These are phyloP conservation scores for Conus canariensis DNA, from an alignment of 2,888 invertebrate species.

Conservation along the genomic window DNA sequence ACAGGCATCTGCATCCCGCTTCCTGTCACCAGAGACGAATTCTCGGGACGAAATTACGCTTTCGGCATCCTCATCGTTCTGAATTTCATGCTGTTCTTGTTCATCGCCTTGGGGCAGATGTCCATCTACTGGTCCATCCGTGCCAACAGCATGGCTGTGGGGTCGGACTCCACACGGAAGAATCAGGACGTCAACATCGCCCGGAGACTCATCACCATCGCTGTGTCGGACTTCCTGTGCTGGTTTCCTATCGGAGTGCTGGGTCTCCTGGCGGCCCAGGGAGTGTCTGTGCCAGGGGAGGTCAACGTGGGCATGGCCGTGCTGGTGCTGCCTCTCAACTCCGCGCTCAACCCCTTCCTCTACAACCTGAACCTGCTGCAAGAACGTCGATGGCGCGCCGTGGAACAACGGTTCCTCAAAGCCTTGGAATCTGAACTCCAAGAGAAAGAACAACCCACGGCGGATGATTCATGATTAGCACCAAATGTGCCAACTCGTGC, in stretches of 20 bases:
- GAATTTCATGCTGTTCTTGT: slow-evolving; percentile 53
- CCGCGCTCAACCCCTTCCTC: slow-evolving; percentile 81
- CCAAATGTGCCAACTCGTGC: too few species aligned
- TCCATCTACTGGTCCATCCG: background rate
- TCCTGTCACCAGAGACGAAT: slow-evolving; percentile 68
- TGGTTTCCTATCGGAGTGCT: slow-evolving; percentile 30
- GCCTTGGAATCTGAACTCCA: background rate
- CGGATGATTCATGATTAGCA: too few species aligned
- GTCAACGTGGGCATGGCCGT: slow-evolving; percentile 59
- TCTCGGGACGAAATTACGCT: background rate
- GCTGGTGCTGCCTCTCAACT: slow-evolving; percentile 81
- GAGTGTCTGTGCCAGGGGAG: slow-evolving; percentile 32
- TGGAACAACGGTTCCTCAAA: background rate
- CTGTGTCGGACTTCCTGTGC: slow-evolving; percentile 10
- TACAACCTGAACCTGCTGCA: slow-evolving; percentile 71
- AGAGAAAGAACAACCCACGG: background rate
- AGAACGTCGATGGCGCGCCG: background rate
- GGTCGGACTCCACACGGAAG: background rate
- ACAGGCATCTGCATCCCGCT: slow-evolving; percentile 75
- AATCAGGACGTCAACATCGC: background rate
- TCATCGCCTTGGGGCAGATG: background rate
- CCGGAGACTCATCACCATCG: background rate
- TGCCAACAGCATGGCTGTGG: background rate
- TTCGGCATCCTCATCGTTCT: slow-evolving; percentile 64
- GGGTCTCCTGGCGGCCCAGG: slow-evolving; percentile 6